phyloP scores from a whole-genome alignment of 2,888 invertebrate species.

The Mythimna albipuncta region DNA sequence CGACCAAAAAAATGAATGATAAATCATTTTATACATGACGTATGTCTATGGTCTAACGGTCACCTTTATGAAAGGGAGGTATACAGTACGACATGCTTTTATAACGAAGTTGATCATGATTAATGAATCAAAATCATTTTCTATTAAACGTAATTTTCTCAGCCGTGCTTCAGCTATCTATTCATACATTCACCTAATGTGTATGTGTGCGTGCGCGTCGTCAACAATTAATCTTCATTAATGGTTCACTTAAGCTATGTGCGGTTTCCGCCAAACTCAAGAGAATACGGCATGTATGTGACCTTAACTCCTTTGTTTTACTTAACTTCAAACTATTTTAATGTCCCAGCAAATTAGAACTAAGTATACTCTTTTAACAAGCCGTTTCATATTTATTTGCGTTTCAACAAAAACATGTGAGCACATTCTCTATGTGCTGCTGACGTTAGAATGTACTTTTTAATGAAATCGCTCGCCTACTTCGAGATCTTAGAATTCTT shows the following conservation, averaged over 20 bases:
- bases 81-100: constrained; percentile 53
- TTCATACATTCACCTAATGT: constrained; percentile 59
- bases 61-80: constrained; percentile 43
- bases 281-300: constrained; percentile 72
- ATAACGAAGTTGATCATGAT: constrained; percentile 53
- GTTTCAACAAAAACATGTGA: constrained; percentile 30
- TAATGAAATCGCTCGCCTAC: constrained; percentile 27
- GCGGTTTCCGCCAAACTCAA: constrained; percentile 78
- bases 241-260: constrained; percentile 83
- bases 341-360: constrained; percentile 69
- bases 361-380: constrained; percentile 61
- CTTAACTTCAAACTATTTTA: constrained; percentile 74
- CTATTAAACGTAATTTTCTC: constrained; percentile 62
- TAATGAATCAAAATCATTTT: constrained; percentile 63
- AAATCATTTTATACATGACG: constrained; percentile 47
- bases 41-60: constrained; percentile 37
- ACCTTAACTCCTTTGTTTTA: constrained; percentile 70
- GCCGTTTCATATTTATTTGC: constrained; percentile 52
- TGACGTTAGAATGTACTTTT: constrained; percentile 29
- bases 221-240: constrained; percentile 89
- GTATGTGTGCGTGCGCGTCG: constrained; percentile 68
- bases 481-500: constrained; percentile 32
- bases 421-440: constrained; percentile 24
- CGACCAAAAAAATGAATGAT: constrained; percentile 55
- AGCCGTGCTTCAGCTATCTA: constrained; percentile 53